Evolutionary conservation across 2,888 invertebrate genomes (phyloP), one percentile per base, ranked within the genome.

Genomic region (Pyrocoelia pectoralis): DNA sequence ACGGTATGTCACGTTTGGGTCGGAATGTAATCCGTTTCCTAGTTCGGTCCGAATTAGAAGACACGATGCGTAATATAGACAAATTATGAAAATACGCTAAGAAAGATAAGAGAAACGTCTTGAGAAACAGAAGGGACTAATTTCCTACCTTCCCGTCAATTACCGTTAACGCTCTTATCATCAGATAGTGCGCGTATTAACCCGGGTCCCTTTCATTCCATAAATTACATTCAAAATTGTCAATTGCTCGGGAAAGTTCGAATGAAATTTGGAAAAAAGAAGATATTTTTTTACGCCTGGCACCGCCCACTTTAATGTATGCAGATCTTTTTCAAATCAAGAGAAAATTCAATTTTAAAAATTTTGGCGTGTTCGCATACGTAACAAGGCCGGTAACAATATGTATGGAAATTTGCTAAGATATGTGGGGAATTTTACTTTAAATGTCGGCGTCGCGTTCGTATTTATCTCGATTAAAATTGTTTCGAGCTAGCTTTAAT

Each of bases 391-490:
- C 64, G 59, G 56, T 52, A 56, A 64, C 60, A 64, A 63, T 63
- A 63, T 63, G 62, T 66, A 66, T 66, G 66, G 46, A 66, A 66
- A 66, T 65, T 61, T 48, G 56, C 58, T 41, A 66, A 62, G 66
- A 63, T 66, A 66, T 66, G 62, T 62, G 28, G 50, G 48, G 66
- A 66, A 66, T 66, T 66, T 46, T 59, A 49, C 59, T 66, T 59
- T 66, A 66, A 66, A 66, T 52, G 66, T 66, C 66, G 46, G 50
- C 41, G 54, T 38, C 52, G 40, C 59, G 33, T 8, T 8, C 24
- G 54, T 58, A 52, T 57, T 54, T 12, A n/a, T 3, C 4, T 2
- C 38, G 38, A 38, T 24, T 24, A 24, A 24, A 24, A 8, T 8
- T 24, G 24, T 24, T 24, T 24, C 24, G 8, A 24, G 24, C 24